A percentile compares a stretch with the other conserved stretches of the same genome.
phyloP scores from a whole-genome alignment of 2,888 invertebrate genomes.

The Agrotis segetum region DNA sequence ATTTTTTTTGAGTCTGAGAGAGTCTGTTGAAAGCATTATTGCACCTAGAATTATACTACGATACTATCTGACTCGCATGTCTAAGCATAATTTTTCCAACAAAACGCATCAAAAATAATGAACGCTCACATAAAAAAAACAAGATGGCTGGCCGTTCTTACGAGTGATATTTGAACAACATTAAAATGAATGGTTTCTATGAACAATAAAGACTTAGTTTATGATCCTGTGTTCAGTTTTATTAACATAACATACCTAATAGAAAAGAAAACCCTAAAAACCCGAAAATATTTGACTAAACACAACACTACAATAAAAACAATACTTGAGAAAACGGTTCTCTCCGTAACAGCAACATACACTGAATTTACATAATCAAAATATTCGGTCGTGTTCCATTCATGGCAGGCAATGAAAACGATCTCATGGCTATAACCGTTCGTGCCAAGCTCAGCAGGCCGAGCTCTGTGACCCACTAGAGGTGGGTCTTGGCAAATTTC shows the following conservation, averaged over 20 bases:
- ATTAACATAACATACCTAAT: neutral
- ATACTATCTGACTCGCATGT: too few species aligned
- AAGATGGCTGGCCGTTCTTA: too few species aligned
- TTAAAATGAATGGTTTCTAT: neutral
- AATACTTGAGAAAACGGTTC: slow-evolving; percentile 9
- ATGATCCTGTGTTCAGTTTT: neutral
- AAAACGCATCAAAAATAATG: too few species aligned
- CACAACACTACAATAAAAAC: slow-evolving; percentile 19
- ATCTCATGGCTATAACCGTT: slow-evolving; percentile 62
- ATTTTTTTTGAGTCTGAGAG: neutral
- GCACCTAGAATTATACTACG: too few species aligned
- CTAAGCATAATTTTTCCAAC: too few species aligned
- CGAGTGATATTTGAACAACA: too few species aligned
- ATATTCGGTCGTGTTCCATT: slow-evolving; percentile 38
- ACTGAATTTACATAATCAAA: slow-evolving; percentile 47
- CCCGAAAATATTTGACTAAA: neutral
- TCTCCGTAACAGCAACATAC: slow-evolving; percentile 27
- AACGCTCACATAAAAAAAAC: too few species aligned
- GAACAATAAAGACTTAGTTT: neutral
- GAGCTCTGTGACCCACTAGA: slow-evolving; percentile 55
- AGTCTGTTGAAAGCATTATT: too few species aligned
- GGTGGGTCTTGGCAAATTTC: slow-evolving; percentile 73
- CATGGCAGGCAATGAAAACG: slow-evolving; percentile 49
- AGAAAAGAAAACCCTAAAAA: slow-evolving; percentile 1
- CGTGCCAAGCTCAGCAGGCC: slow-evolving; percentile 60